Evolutionary conservation across 2,888 invertebrate species (phyloP).

Genomic region (Galerucella nymphaeae): DNA sequence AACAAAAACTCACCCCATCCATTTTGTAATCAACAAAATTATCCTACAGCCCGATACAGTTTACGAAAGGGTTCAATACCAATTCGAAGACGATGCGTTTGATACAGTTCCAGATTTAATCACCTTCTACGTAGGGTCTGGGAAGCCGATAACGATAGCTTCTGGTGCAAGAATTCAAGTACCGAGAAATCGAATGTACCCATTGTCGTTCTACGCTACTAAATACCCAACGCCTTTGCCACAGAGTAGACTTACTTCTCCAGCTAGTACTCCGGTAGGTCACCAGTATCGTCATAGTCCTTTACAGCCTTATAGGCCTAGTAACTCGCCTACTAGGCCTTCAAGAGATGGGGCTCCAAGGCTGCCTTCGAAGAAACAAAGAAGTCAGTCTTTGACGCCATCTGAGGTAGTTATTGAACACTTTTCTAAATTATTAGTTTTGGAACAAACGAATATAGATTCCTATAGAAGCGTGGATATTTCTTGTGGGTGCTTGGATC

Average conservation of each 20-base stretch:
- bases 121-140: constrained; percentile 88
- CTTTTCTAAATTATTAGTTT: background rate
- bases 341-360: constrained; percentile 66
- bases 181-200: constrained; percentile 85
- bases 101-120: constrained; percentile 92
- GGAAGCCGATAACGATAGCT: constrained; percentile 87
- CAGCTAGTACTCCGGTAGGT: constrained; percentile 62
- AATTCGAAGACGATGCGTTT: constrained; percentile 86
- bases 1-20: constrained; percentile 82
- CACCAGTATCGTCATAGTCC: constrained; percentile 67
- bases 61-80: constrained; percentile 91
- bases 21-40: constrained; percentile 90
- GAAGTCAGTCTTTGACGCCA: constrained; percentile 84
- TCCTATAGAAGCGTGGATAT: too few relatives aligned
- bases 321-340: constrained; percentile 70
- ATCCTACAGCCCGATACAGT: constrained; percentile 87
- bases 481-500: too few relatives aligned
- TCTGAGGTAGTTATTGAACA: constrained; percentile 63
- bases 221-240: constrained; percentile 70
- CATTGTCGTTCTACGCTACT: constrained; percentile 78
- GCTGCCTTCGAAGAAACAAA: constrained; percentile 72
- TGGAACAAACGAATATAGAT: too few relatives aligned
- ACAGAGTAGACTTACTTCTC: constrained; percentile 64
- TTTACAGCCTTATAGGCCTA: constrained; percentile 52
- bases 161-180: constrained; percentile 89